Base-by-base conservation (phyloP, 2,888 invertebrate species). In the Dyspetes luteomarginatus region DNA sequence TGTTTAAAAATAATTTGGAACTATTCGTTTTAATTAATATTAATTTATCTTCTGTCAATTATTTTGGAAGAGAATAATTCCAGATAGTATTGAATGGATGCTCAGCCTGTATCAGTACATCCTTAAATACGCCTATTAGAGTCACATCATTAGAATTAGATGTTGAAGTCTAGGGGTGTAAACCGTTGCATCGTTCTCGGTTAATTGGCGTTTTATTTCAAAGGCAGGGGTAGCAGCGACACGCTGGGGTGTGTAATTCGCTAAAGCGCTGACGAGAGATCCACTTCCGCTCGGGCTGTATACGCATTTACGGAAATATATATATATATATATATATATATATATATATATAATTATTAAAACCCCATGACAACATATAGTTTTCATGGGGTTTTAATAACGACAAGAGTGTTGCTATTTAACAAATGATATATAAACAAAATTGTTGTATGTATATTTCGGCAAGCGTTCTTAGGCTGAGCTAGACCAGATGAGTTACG, bases 161-260 rank as follows among this genome's bases (percentile, higher is more conserved):
- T n/a, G n/a, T n/a, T n/a, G n/a, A 36, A 12, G 0, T 36, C 0
- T 36, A 36, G 12, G n/a, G n/a, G n/a, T n/a, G n/a, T 12, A 36
- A 36, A 2, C 36, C 9, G 36, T 2, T 30, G 3, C 3, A 0
- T 9, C 7, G 12, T 36, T 36, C 36, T 12, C 36, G 1, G 36
- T 36, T 36, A 36, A 36, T 36, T 36, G 36, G 9, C 36, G 2
- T 36, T 36, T 7, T 2, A 36, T 36, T 12, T 36, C 36, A 36
- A 36, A 36, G 9, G 12, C 12, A 36, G 7, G n/a, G n/a, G 7
- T 36, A 7, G 12, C 0, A 36, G 12, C 12, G 43, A 22, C 19
- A 19, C 43, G 73, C 43, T 65, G 45, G n/a, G 12, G 30, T 55
- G 67, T 65, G 17, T 28, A 65, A 72, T 72, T 67, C 72, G 67